Evolutionary conservation across 1,140 invertebrate genomes (phyloP), one percentile per base, ranked within the genome.

Genomic region (Helicorthomorpha holstii): DNA sequence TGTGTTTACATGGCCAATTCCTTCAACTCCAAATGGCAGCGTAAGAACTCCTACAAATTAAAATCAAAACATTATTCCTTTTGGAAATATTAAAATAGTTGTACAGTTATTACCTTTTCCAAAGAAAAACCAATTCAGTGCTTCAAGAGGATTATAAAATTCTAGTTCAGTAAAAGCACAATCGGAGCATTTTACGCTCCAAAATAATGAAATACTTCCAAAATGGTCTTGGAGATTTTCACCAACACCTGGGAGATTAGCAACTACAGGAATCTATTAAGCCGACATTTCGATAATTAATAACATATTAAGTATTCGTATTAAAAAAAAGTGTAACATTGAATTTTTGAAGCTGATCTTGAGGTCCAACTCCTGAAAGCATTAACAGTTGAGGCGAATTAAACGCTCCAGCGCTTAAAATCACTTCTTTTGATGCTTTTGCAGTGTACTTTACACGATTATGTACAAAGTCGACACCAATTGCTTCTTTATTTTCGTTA

Each of bases 191-290:
- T 79, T 0, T 89, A 71, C 1, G 85, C n/a, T 66, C 58, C 87
- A 90, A 10, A 84, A 85, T 4, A 89, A 62, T 0, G 85, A 85
- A 2, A 85, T 85, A 1, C 86, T 64, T 0, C 85, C 85, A 0
- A 88, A 81, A 61, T 88, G 83, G 57, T 88, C 84, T 63, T 90
- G 85, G 23, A 90, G 69, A 60, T 89, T 87, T 56, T 85, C 74
- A 14, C 85, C 85, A 0, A 88, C 84, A n/a, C 74, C 52, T 14
- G 44, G 48, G 1, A 54, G 22, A 23, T 58, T 22, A 3, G 48
- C 53, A 4, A 58, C 24, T 24, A 58, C 52, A 44, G 49, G 22
- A 22, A 58, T 58, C 14, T 45, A 23, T 45, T n/a, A n/a, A n/a
- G n/a, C n/a, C n/a, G n/a, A n/a, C 29, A 34, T 34, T 34, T 7